Percentiles rank a stretch among this genome's conserved stretches.
phyloP scores from a whole-genome alignment of 2,888 invertebrate species.

The Coleophora flavipennella region DNA sequence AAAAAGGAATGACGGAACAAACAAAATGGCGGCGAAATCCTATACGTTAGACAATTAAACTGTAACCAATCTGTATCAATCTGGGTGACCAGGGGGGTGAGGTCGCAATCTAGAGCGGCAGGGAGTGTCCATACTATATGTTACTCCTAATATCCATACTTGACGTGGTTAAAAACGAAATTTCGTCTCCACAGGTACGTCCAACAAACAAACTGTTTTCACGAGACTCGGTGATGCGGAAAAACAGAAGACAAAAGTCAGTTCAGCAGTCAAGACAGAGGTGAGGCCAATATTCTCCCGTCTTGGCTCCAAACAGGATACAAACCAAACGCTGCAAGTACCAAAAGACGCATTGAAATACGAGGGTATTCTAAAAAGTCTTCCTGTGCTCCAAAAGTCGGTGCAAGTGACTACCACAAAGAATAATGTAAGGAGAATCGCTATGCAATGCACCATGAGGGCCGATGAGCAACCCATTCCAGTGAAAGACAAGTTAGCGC shows the following conservation, averaged over 20 bases:
- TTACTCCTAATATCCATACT: too few relatives aligned
- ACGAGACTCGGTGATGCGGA: slow-evolving; percentile 53
- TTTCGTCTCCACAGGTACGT: too few relatives aligned
- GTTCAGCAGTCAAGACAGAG: slow-evolving; percentile 19
- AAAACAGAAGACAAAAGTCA: slow-evolving; percentile 14
- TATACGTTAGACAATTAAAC: too few relatives aligned
- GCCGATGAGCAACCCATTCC: slow-evolving; percentile 58
- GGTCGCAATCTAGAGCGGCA: too few relatives aligned
- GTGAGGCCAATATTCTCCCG: slow-evolving; percentile 52
- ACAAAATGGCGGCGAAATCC: too few relatives aligned
- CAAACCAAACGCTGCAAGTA: slow-evolving; percentile 31
- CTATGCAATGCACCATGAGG: slow-evolving; percentile 52
- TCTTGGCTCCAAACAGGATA: slow-evolving; percentile 41
- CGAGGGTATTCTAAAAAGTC: slow-evolving; percentile 55
- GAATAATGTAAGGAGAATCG: slow-evolving; percentile 45
- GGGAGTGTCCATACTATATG: too few relatives aligned
- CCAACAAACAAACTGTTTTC: slow-evolving; percentile 48
- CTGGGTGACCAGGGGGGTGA: too few relatives aligned
- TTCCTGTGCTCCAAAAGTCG: slow-evolving; percentile 30
- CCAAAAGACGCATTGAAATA: slow-evolving; percentile 57
- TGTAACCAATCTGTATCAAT: too few relatives aligned
- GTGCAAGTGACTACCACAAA: slow-evolving; percentile 46
- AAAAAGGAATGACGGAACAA: too few relatives aligned
- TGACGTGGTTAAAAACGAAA: too few relatives aligned
- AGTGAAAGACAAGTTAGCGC: slow-evolving; percentile 50